Conservation (phyloP, 1,140 invertebrate genomes). For the Achroia grisella region DNA sequence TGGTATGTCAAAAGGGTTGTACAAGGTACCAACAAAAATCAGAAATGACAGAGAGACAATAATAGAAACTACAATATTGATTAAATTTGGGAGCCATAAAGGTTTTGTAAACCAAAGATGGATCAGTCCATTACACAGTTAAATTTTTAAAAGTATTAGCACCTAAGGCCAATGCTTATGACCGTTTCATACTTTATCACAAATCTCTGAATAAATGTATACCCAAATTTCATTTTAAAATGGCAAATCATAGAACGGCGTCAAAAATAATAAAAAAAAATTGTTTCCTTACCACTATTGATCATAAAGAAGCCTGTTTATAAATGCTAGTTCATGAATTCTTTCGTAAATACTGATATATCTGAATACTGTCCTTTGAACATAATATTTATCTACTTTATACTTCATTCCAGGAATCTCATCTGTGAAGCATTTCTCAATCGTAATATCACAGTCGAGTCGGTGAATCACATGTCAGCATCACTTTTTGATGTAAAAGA, state of each 20-base stretch:
- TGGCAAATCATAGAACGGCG: slow-evolving; percentile 6
- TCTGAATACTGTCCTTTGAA: slow-evolving; percentile 14
- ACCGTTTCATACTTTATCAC: not conserved
- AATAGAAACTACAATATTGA: slow-evolving; percentile 7
- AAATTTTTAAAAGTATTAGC: no score
- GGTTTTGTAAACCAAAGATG: not conserved
- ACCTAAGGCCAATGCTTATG: not conserved
- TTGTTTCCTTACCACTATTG: slow-evolving; percentile 11
- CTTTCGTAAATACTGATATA: slow-evolving; percentile 14
- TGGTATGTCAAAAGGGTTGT: slow-evolving; percentile 5
- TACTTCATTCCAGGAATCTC: slow-evolving; percentile 15
- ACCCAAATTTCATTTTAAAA: no score
- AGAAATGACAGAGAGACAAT: no score
- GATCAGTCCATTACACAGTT: slow-evolving; percentile 12
- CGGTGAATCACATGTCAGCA: slow-evolving; percentile 20
- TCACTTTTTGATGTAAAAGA: slow-evolving; percentile 27
- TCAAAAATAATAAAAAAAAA: slow-evolving; percentile 15
- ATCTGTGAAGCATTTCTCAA: slow-evolving; percentile 18
- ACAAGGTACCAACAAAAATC: slow-evolving; percentile 4
- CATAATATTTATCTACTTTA: slow-evolving; percentile 12
- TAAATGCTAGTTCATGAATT: slow-evolving; percentile 8
- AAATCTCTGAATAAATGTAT: not conserved
- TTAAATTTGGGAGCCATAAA: slow-evolving; percentile 6
- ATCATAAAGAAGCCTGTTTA: no score
- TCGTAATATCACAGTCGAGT: slow-evolving; percentile 1